Evolutionary conservation across 1,140 invertebrate species (phyloP).

Genomic region (Chlorops oryzae): DNA sequence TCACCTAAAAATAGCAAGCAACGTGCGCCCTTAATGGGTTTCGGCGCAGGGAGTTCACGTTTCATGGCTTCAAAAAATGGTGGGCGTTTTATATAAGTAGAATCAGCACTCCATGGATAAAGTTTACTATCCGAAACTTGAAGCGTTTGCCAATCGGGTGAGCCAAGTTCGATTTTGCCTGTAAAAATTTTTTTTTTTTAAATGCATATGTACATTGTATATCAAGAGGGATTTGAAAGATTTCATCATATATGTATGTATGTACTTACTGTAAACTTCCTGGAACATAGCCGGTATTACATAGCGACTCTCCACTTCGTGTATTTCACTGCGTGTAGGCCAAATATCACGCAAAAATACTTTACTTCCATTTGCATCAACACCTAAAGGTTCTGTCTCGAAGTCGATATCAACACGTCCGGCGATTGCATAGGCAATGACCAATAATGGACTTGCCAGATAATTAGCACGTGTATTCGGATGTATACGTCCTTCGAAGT

Average conservation of each 20-base stretch:
- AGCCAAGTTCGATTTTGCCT: constrained; percentile 78
- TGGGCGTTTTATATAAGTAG: constrained; percentile 94
- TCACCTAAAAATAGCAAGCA: constrained; percentile 86
- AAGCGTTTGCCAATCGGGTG: constrained; percentile 77
- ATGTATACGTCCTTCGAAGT: constrained; percentile 97
- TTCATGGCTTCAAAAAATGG: constrained; percentile 93
- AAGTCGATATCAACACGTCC: constrained; percentile 94
- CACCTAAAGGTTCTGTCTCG: constrained; percentile 79
- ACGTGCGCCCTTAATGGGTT: constrained; percentile 60
- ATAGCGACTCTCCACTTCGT: constrained; percentile 77
- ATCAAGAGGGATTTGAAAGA: too few relatives aligned
- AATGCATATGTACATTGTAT: constrained; percentile 3
- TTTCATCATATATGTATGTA: background rate
- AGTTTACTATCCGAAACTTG: constrained; percentile 72
- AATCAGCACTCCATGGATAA: constrained; percentile 86
- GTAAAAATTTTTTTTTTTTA: background rate
- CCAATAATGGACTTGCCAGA: constrained; percentile 87
- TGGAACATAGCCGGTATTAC: constrained; percentile 98
- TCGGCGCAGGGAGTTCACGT: constrained; percentile 54
- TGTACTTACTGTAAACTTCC: constrained; percentile 60
- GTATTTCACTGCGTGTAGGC: constrained; percentile 87
- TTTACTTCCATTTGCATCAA: constrained; percentile 58
- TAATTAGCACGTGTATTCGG: constrained; percentile 95
- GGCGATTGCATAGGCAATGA: constrained; percentile 94
- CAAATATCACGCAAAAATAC: constrained; percentile 91